Base-by-base conservation (phyloP, 2,113 vertebrate species). In the Romanogobio albipinnatus region DNA sequence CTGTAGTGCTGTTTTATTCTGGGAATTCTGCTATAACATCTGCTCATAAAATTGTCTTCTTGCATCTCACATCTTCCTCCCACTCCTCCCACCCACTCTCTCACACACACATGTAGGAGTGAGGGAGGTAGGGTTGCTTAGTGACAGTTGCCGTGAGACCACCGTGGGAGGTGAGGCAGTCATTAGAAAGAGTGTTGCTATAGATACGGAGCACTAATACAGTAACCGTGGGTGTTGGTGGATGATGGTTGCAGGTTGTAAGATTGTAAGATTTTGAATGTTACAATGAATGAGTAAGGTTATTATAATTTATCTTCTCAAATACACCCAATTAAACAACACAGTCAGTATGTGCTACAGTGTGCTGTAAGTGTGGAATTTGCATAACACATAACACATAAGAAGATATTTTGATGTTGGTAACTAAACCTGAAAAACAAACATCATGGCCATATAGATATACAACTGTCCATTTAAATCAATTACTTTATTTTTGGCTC, bases 101-200 rank as follows among this genome's bases (percentile, higher is more conserved):
- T 13, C 76, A 26, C 66, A 59, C 81, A 84, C 59, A 77, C 43
- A 86, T 45, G 70, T 49, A 82, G 58, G 36, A 86, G 79, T 86
- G 68, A 71, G 76, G 58, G 83, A 88, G 85, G 77, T 76, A 45
- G 53, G 76, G 86, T 89, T 89, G 88, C 88, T 87, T 86, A 86
- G 88, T 84, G 82, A 89, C 86, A 68, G 88, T 89, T 89, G 88
- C 88, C 24, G 45, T 86, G 88, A 85, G 59, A 89, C 86, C 73
- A 56, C 82, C 78, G 86, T 87, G 78, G 86, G 86, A 88, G 85
- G 85, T 75, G 51, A 89, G 82, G 85, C 64, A 82, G 86, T 82
- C 81, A 84, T 70, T 84, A 84, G 84, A 83, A 84, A 82, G 36
- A 85, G 58, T 58, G 86, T 89, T 87, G 73, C 88, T 86, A 89